Percentiles rank a stretch among this genome's conserved stretches.
phyloP scores from a whole-genome alignment of 2,797 vertebrate species.

The Pteropus rufus region DNA sequence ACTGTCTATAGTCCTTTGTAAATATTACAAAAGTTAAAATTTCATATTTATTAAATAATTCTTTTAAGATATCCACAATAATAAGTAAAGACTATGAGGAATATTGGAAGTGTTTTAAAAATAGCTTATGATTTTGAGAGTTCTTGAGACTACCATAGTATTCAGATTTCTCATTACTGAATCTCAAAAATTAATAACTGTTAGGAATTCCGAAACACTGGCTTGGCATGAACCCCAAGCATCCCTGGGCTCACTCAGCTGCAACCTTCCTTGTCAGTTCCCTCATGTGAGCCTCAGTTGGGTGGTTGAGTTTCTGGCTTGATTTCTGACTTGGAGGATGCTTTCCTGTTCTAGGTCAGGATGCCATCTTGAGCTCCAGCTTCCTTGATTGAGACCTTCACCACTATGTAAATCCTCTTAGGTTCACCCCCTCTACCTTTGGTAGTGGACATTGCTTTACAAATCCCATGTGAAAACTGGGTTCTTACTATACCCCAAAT shows the following conservation, averaged over 20 bases:
- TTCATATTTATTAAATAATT: not conserved
- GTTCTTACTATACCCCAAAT: not conserved
- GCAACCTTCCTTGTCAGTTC: not conserved
- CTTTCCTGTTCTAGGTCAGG: not conserved
- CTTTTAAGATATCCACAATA: not conserved
- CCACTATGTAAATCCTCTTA: not conserved
- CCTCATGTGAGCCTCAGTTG: not conserved
- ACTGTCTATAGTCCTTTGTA: not conserved
- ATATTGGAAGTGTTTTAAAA: constrained; percentile 17
- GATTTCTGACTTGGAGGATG: not conserved
- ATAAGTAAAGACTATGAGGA: not conserved
- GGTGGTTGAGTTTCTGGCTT: not conserved
- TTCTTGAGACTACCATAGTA: not conserved
- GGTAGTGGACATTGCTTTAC: not conserved
- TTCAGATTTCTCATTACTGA: constrained; percentile 18
- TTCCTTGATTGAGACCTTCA: not conserved
- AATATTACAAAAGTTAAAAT: constrained; percentile 20
- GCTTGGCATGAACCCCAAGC: not conserved
- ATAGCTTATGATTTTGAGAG: not conserved
- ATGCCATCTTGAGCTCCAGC: not conserved
- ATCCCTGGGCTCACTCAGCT: not conserved
- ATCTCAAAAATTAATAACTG: not conserved
- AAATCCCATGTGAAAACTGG: not conserved
- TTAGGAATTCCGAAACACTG: not conserved
- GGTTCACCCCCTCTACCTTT: not conserved